phyloP scores from a whole-genome alignment of 1,140 invertebrate species.

The Sitobion miscanthi region DNA sequence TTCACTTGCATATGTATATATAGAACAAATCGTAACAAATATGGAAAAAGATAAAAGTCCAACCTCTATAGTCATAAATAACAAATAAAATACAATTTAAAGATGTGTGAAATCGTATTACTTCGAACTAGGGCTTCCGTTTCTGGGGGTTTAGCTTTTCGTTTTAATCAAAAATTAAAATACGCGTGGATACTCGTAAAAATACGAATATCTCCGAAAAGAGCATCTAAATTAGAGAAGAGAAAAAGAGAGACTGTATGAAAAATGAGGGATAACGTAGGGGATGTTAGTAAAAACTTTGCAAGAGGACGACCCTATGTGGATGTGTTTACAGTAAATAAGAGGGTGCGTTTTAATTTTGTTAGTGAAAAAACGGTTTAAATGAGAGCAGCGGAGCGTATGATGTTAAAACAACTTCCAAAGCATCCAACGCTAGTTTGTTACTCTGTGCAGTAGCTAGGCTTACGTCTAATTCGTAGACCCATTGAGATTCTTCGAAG shows the following conservation, averaged over 20 bases:
- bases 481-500: background rate
- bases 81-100: background rate
- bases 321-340: background rate
- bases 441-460: background rate
- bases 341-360: slow-evolving; percentile 36
- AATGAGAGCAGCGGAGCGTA: background rate
- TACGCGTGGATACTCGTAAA: background rate
- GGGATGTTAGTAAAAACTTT: background rate
- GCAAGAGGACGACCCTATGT: background rate
- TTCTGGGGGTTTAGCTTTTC: background rate
- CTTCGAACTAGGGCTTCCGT: background rate
- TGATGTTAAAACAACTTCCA: background rate
- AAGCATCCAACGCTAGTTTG: background rate
- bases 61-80: background rate
- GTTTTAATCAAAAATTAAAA: slow-evolving; percentile 19
- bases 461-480: background rate
- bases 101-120: background rate
- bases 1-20: background rate
- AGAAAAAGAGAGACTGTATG: background rate
- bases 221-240: background rate
- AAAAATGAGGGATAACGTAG: background rate
- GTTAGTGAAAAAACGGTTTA: background rate
- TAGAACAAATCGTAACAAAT: background rate
- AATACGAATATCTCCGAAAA: background rate
- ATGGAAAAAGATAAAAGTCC: background rate